Evolutionary conservation across 2,113 vertebrate species (phyloP), one percentile per base, ranked within the genome.

Genomic region (Myiozetetes cayanensis): DNA sequence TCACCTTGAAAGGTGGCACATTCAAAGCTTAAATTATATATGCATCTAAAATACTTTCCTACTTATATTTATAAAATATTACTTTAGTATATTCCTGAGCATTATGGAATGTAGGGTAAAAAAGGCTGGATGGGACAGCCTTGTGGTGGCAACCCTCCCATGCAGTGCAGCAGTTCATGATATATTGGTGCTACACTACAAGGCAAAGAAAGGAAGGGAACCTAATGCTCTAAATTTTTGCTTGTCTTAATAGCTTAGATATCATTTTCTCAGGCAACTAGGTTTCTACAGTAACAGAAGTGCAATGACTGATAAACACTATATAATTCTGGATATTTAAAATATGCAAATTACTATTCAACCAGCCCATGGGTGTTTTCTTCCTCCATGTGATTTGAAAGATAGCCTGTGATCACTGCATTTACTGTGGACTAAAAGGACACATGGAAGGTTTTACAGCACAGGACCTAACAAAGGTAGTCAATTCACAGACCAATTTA

Each of bases 361-460:
- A 35, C 37, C 43, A 56, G 19, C 37, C 37, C 25, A 14, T 8
- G 8, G 5, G 22, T 37, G 30, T 62, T 62, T 16, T 72, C 25
- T 56, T 77, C 14, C 19, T 27, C 12, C 25, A 20, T 0, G 4
- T 5, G 43, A 81, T 27, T 17, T 62, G 73, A 53, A 73, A 62
- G 25, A 30, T 46, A n/a, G 23, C 12, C 28, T 55, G 39, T 50
- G 52, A 47, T 63, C 14, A 43, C 9, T 14, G 7, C 11, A 27
- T 61, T 90, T 61, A 52, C 41, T 28, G 31, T 11, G n/a, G 61
- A 35, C 33, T 88, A 15, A 61, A 85, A 72, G 52, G 33, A 35
- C 0, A 1, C 23, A 15, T 2, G 0, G 21, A 25, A 90, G 41
- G 35, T 56, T 88, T 65, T 35, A 80, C 31, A 76, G 62, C 41